Evolutionary conservation across 2,888 invertebrate genomes (phyloP).

Genomic region (Drosophila rubida): DNA sequence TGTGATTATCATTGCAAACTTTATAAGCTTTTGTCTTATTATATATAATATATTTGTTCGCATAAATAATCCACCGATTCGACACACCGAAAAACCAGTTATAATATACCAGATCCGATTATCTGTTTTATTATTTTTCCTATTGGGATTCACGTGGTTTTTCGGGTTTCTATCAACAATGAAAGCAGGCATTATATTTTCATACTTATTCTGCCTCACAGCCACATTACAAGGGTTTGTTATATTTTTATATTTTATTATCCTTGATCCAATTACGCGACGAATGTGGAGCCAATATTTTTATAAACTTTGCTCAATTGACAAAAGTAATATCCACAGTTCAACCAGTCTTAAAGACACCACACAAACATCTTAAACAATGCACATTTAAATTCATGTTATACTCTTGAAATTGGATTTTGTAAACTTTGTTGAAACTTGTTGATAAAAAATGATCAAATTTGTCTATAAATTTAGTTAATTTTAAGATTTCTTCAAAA

Average conservation of each 20-base stretch:
- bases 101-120: conserved; percentile 86
- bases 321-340: conserved; percentile 38
- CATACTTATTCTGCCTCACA: conserved; percentile 87
- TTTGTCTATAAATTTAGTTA: too few species aligned
- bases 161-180: conserved; percentile 87
- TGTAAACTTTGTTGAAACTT: background rate
- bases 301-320: conserved; percentile 34
- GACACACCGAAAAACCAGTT: conserved; percentile 76
- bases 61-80: conserved; percentile 86
- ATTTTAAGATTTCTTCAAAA: background rate
- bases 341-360: conserved; percentile 56
- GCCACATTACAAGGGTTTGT: conserved; percentile 88
- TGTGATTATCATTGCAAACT: conserved; percentile 86
- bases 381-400: background rate
- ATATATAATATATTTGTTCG: conserved; percentile 86
- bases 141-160: conserved; percentile 87
- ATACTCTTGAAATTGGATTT: background rate
- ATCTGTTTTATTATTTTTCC: conserved; percentile 87
- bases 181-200: conserved; percentile 86
- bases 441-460: background rate
- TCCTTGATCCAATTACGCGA: conserved; percentile 87
- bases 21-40: conserved; percentile 86
- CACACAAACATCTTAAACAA: conserved; percentile 52
- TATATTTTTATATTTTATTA: conserved; percentile 87
- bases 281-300: conserved; percentile 85